Percentiles rank a stretch among this genome's conserved stretches.
Conservation (phyloP, 2,888 invertebrate species). For the Erebia epiphron region DNA sequence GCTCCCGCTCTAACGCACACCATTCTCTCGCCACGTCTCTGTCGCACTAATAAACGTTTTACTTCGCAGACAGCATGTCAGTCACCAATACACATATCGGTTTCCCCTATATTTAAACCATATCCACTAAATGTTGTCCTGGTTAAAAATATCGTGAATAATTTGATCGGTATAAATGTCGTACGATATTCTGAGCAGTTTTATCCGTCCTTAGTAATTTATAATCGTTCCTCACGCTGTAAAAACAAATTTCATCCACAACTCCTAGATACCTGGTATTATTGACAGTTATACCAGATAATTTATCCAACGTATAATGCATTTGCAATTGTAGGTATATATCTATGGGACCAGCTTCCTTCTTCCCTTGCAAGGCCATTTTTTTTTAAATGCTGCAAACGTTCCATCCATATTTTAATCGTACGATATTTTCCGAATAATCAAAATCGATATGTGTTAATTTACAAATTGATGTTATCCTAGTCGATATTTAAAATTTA, state of each 20-base stretch:
- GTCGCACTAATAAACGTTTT: slow-evolving; percentile 11
- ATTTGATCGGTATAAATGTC: neutral
- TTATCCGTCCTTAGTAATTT: neutral
- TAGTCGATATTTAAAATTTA: neutral
- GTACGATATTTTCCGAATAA: neutral
- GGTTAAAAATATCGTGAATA: neutral
- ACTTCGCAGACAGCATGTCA: slow-evolving; percentile 15
- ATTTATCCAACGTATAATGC: too few species aligned
- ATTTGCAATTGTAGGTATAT: too few species aligned
- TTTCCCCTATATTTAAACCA: neutral
- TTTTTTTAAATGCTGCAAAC: neutral
- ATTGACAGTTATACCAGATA: neutral
- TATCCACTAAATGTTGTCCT: neutral
- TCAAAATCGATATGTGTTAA: neutral
- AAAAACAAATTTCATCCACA: neutral
- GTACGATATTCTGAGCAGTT: neutral
- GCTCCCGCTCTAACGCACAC: slow-evolving; percentile 26
- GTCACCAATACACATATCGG: slow-evolving; percentile 7
- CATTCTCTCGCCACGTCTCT: slow-evolving; percentile 32
- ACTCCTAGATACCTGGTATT: neutral
- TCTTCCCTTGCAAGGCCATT: neutral
- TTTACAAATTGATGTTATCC: neutral
- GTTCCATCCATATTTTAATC: neutral
- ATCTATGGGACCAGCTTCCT: neutral
- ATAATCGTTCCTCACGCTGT: neutral